Base-by-base conservation (phyloP, 2,888 invertebrate genomes). In the Gisinianus flammeolus region DNA sequence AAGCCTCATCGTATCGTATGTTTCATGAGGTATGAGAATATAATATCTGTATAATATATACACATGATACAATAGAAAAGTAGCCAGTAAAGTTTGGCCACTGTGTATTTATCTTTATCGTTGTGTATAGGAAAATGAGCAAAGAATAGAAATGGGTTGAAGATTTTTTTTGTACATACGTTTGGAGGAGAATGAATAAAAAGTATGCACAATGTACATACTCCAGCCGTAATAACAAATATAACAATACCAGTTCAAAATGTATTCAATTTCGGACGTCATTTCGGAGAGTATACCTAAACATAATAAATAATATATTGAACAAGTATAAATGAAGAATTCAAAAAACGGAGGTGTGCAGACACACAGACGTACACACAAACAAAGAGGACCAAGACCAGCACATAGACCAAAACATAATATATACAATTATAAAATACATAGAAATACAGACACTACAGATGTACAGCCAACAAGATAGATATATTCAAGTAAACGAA, bases 221-320 rank as follows among this genome's bases (percentile, higher is more conserved):
- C 54, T n/a, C 4, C 54, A 54, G 54, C 54, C 16, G 16, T n/a
- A 54, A n/a, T 3, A 5, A 16, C 6, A 54, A n/a, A 54, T n/a
- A 54, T 54, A 54, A 54, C 54, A 54, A 54, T 54, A 54, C n/a
- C 54, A n/a, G 16, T 54, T 54, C 16, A n/a, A n/a, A 16, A 54
- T 54, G 54, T 54, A 54, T 54, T 54, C 54, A 54, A 54, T 54
- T 54, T 54, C 54, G 19, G 16, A 4, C 54, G 16, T 54, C 8
- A 54, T 3, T n/a, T 19, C 4, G 5, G 4, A 5, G 4, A 16
- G 4, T 19, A n/a, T 54, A 19, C 19, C 4, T 54, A 19, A n/a
- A 19, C n/a, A 54, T 54, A 54, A n/a, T 54, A 54, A 54, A 54
- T 54, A 54, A 54, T 54, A 54, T 54, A 54, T 54, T 54, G 54